Evolutionary conservation across 2,888 invertebrate species (phyloP), one percentile per base, ranked within the genome.

Genomic region (Augochlorella aurata): DNA sequence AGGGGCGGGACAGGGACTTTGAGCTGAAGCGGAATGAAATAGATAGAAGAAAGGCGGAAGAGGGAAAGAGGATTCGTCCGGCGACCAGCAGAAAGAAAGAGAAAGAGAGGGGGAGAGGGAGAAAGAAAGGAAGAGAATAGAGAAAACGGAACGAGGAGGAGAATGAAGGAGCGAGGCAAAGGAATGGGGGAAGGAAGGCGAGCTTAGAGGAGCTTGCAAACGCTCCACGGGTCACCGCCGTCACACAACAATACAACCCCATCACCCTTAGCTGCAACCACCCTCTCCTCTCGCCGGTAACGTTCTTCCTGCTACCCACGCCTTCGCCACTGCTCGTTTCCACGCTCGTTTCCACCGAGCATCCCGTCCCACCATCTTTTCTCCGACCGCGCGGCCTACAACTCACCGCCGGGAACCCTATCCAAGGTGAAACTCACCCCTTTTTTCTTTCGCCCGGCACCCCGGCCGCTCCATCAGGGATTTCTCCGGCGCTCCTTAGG

Each of bases 151-250:
- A 24, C 8, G 16, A 16, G 24, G 24, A 58, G 58, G 24, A 58
- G 24, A 58, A 58, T 16, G 58, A 24, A 16, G 14, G 58, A 12
- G 24, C 16, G 14, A 24, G 2, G 1, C 21, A 7, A 1, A 16
- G 49, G 49, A 16, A 16, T 5, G 49, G 52, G 50, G 58, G 79
- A 75, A 75, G 81, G 75, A 80, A 63, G 66, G 79, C 65, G 80
- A 89, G 88, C 88, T 89, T 86, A 83, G 89, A 88, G 86, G 88
- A 89, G 87, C 86, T 89, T 81, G 88, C 86, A 87, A 91, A 88
- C 88, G 90, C 84, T 90, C 89, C 87, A 89, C 88, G 90, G 90
- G 91, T 91, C 91, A 92, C 90, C 87, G 89, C 85, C 90, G 88
- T 90, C 88, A 85, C 87, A 87, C 90, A 90, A 92, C 91, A 92